A percentile compares a stretch with the other conserved stretches of the same genome.
Conservation (phyloP, 1,140 invertebrate genomes). For the Charaxes varanes region DNA sequence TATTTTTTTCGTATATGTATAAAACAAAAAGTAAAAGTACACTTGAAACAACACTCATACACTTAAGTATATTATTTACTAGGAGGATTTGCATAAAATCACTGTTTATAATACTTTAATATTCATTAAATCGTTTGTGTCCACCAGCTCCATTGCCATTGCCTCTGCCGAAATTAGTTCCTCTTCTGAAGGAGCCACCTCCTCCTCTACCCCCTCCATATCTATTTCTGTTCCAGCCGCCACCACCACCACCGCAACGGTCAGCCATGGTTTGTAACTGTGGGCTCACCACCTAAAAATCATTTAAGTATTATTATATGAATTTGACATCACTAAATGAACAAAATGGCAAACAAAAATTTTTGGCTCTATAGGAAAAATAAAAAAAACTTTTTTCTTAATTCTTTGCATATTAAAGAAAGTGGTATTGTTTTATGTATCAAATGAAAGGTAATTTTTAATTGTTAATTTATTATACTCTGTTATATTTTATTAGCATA, state of each 20-base stretch:
- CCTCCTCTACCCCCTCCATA: slow-evolving; percentile 56
- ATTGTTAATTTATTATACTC: too few relatives aligned
- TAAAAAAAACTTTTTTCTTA: neutral
- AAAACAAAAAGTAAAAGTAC: slow-evolving; percentile 9
- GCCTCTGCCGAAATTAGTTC: slow-evolving; percentile 54
- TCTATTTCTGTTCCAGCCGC: slow-evolving; percentile 67
- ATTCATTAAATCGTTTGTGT: slow-evolving; percentile 73
- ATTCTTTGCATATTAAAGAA: too few relatives aligned
- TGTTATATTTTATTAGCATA: too few relatives aligned
- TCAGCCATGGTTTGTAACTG: slow-evolving; percentile 76
- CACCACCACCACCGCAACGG: slow-evolving; percentile 72
- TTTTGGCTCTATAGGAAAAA: too few relatives aligned
- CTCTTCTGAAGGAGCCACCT: slow-evolving; percentile 58
- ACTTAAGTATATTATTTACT: slow-evolving; percentile 19
- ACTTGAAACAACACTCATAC: slow-evolving; percentile 13
- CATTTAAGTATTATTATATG: slow-evolving; percentile 14
- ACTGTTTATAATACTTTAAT: slow-evolving; percentile 41
- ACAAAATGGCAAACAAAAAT: neutral
- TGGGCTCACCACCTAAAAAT: slow-evolving; percentile 71
- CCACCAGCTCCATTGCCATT: slow-evolving; percentile 44
- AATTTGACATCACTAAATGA: too few relatives aligned
- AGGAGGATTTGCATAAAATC: slow-evolving; percentile 58
- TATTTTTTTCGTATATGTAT: too few relatives aligned
- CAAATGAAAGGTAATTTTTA: too few relatives aligned
- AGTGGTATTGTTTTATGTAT: too few relatives aligned